Evolutionary conservation across 2,888 invertebrate genomes (phyloP).

Genomic region (Osmoderma eremita): DNA sequence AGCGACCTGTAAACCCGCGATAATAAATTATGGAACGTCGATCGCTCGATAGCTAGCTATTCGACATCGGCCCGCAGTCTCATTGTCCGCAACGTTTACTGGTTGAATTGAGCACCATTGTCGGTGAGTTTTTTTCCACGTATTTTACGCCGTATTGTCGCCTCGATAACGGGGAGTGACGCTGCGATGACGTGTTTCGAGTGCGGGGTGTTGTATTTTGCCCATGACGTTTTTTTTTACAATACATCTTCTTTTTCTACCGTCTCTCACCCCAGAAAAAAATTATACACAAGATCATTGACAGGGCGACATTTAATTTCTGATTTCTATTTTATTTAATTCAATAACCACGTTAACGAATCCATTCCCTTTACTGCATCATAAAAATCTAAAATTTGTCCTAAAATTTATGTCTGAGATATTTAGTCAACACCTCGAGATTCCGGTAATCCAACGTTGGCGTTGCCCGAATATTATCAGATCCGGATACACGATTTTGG

Average conservation of each 20-base stretch:
- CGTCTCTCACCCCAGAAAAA: not conserved
- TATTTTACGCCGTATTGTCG: slow-evolving; percentile 2
- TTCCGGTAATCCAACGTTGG: too few species aligned
- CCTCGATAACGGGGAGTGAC: slow-evolving; percentile 4
- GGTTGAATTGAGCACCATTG: slow-evolving; percentile 8
- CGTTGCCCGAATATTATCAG: too few species aligned
- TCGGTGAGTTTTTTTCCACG: not conserved
- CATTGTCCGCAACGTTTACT: slow-evolving; percentile 3
- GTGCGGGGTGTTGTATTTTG: slow-evolving; percentile 3
- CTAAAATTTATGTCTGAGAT: too few species aligned
- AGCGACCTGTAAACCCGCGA: slow-evolving; percentile 2
- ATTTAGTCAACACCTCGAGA: too few species aligned
- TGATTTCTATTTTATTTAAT: not conserved
- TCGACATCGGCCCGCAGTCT: not conserved
- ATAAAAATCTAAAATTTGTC: too few species aligned
- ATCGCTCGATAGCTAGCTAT: not conserved
- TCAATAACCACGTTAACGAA: slow-evolving; percentile 33
- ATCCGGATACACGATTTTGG: too few species aligned
- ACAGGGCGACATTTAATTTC: slow-evolving; percentile 1
- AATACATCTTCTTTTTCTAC: slow-evolving; percentile 5
- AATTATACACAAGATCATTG: not conserved
- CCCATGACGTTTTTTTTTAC: not conserved
- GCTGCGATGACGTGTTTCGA: slow-evolving; percentile 6
- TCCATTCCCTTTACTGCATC: too few species aligned
- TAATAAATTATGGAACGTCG: slow-evolving; percentile 7